Evolutionary conservation across 2,113 vertebrate species (phyloP), one percentile per base, ranked within the genome.

Genomic region (Podarcis cretensis): DNA sequence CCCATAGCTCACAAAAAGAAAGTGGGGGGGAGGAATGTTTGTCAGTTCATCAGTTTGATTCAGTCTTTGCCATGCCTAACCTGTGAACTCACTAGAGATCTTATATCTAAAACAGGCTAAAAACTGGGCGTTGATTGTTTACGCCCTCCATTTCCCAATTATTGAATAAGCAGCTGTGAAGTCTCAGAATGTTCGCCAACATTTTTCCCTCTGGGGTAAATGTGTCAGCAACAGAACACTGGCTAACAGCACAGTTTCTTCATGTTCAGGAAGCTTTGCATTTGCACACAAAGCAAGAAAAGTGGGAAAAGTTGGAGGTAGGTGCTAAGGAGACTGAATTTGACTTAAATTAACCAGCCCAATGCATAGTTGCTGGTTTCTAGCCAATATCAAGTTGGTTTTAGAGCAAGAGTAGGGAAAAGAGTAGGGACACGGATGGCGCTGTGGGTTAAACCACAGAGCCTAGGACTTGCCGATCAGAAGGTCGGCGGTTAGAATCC

Each of bases 1-100:
- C 93, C 73, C 93, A 83, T 90, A 73, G 69, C 89, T 94, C 89
- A 80, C 81, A 88, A 95, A 96, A 94, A 93, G 90, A 93, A 27
- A 35, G 1, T 21, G 21, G 40, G 2, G 32, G 9, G 23, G 8
- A 10, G 57, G 25, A n/a, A 92, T n/a, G 40, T 86, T 83, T 88
- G 90, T 59, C 0, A 1, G 84, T 91, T 87, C n/a, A 87, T 75
- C 92, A 94, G 48, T 82, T 79, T 84, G 16, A 74, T 4, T 93
- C 87, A 89, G 57, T 68, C 75, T 90, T 20, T 91, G 85, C 48
- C 90, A 86, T 89, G 71, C 54, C 74, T 91, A 85, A 86, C 48
- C 25, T 81, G 48, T 40, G 73, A 59, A 77, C 80, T 27, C 48
- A 65, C 63, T 25, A n/a, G 12, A 37, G 21, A 14, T 18, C 32